Evolutionary conservation across 2,113 vertebrate genomes (phyloP), one percentile per base, ranked within the genome.

Genomic region (Triplophysa rosa): DNA sequence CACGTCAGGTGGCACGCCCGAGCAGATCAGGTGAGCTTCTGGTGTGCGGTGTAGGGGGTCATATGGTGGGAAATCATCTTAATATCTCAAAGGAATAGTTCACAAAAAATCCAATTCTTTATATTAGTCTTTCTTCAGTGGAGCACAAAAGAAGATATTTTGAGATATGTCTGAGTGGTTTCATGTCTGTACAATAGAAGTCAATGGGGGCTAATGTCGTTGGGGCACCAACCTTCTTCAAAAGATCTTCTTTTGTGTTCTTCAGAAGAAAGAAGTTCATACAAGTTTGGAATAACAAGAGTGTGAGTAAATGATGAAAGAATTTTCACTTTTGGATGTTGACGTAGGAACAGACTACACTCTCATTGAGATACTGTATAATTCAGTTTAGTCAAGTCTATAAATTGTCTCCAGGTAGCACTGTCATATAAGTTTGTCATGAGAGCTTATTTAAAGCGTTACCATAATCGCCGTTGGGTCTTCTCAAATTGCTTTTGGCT

Each of bases 1-100:
- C 37, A 99, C 98, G 0, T 98, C 97, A 0, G 98, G 98, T 85
- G 97, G 98, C 61, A 99, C 97, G 0, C 94, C 96, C 0, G 96
- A 98, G 29, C 98, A 99, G 89, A 99, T 99, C 86, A 95, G 95
- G 98, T 99, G 84, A 59, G 83, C 66, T 11, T 11, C 16, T 42
- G n/a, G 5, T 9, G 63, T 1, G 0, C 3, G 13, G 49, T 52
- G 47, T 2, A 7, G 7, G 33, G 29, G 33, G 33, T 37, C 33
- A 37, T 37, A 11, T 45, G 8, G 10, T 45, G 42, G 11, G 42
- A 45, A 42, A 45, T 12, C 42, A 45, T 12, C 1, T 45, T 54
- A 1, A 19, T 54, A 54, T 4, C 16, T 19, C 6, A 17, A 19
- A 7, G 1, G 33, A 37, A 37, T 37, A 37, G 33, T 37, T 37